Base-by-base conservation (phyloP, 2,888 invertebrate species). In the Sicus ferrugineus region DNA sequence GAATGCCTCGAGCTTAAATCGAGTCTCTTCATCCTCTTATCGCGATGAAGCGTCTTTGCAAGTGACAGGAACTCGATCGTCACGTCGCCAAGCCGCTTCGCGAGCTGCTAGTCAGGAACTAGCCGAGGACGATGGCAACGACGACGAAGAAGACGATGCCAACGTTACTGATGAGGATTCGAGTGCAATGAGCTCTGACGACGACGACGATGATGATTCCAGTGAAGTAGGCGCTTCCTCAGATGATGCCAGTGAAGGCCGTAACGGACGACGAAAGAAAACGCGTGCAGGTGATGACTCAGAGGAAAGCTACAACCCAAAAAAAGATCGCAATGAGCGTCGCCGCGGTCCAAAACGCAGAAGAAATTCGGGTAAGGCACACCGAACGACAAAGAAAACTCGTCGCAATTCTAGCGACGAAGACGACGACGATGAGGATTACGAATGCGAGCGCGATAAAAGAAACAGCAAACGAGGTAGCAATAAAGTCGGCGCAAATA, bases 261-360 rank as follows among this genome's bases (percentile, higher is more conserved):
- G 78, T 2, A 77, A 74, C 9, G 75, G 75, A 28, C 68, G 71
- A n/a, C 69, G 65, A 9, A 73, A 71, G 11, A 64, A 61, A 19
- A 68, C 73, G 72, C 42, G 70, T 30, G 70, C 28, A 23, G 85
- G 84, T 38, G 84, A 85, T 70, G 88, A 88, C 76, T 89, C 89
- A 0, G 89, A 88, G 72, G 89, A 89, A 19, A 86, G 86, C 75
- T 89, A 88, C 73, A 87, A 87, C 68, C 88, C 88, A 9, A 70
- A 68, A 14, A 85, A 84, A 61, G 81, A 80, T 23, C 77, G 78
- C 34, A 79, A 77, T 65, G 74, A 69, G 64, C 74, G 72, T 70
- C 75, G 74, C 54, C 73, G 63, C 68, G 72, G 71, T 54, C 66
- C 42, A 21, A 63, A 61, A n/a, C 50, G 26, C 7, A 64, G 48